Percentiles rank a stretch among this genome's conserved stretches.
phyloP scores from a whole-genome alignment of 1,140 invertebrate species.

The Panulirus ornatus region DNA sequence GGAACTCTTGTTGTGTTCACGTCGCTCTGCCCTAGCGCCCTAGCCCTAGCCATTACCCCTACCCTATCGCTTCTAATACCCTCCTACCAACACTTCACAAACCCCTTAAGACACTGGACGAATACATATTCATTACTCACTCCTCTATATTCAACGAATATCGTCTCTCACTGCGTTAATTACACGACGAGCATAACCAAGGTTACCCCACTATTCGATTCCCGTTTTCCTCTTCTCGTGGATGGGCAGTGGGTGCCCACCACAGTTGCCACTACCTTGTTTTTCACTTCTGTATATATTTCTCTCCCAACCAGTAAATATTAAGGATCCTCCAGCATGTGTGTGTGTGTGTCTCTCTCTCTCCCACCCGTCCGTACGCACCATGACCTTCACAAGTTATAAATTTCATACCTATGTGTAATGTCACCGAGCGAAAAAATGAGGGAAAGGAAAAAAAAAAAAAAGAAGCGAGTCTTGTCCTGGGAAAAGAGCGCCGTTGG shows the following conservation, averaged over 20 bases:
- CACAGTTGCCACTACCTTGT: background rate
- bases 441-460: background rate
- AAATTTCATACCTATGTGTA: slow-evolving; percentile 22
- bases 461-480: slow-evolving; percentile 12
- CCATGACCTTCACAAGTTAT: slow-evolving; percentile 23
- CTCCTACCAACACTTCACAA: slow-evolving; percentile 1
- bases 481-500: too few species aligned
- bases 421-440: slow-evolving; percentile 25
- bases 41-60: background rate
- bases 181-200: slow-evolving; percentile 7
- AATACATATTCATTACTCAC: too few species aligned
- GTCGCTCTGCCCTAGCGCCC: background rate
- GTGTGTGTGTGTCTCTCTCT: too few species aligned
- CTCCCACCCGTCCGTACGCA: background rate
- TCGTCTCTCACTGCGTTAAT: too few species aligned
- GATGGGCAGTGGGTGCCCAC: slow-evolving; percentile 48
- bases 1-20: slow-evolving; percentile 2
- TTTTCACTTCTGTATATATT: background rate
- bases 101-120: too few species aligned
- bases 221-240: slow-evolving; percentile 25
- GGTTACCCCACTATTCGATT: slow-evolving; percentile 36
- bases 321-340: too few species aligned
- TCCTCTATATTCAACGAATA: too few species aligned
- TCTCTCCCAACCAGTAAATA: too few species aligned
- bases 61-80: background rate